Evolutionary conservation across 2,888 invertebrate species (phyloP), one percentile per base, ranked within the genome.

Genomic region (Formica aserva): DNA sequence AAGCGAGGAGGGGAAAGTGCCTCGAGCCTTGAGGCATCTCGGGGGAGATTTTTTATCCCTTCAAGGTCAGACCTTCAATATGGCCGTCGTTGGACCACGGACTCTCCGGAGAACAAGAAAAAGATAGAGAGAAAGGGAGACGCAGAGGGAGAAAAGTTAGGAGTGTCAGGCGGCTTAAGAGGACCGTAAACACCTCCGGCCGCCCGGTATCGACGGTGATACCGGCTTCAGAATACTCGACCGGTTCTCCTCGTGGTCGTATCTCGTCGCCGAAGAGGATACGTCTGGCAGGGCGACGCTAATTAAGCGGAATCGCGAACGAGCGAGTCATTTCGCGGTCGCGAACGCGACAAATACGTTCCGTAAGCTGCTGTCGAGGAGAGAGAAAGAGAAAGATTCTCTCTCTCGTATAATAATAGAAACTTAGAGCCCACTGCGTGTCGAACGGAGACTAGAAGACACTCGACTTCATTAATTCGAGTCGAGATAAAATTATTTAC

Each of bases 41-140:
- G 87, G 90, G 86, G 89, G 88, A 88, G 91, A 91, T 91, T 92
- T 93, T 93, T 93, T 92, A 92, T 92, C 91, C 91, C 91, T 92
- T 91, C 93, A 93, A 93, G 93, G 93, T 92, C 92, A 91, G 88
- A 90, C 90, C 91, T 91, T 90, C 92, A 92, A 92, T 93, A 94
- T 94, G 94, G 93, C 94, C 91, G 93, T 90, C 87, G 87, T 89
- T 92, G 93, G 93, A 92, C 93, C 92, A 91, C 91, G 89, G 52
- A 87, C 89, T 91, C 89, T 86, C 69, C 82, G 57, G 76, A 55
- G 84, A 86, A 75, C 72, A 55, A 82, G 87, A 87, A 77, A 86
- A 87, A 85, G 84, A 81, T 74, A 85, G 85, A 88, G 83, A 57
- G 78, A 82, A 84, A 89, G 87, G 85, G 87, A 88, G 87, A 85